Base-by-base conservation (phyloP, 37 sponge, comb jelly and placozoan species). In the Agelas oroides region DNA sequence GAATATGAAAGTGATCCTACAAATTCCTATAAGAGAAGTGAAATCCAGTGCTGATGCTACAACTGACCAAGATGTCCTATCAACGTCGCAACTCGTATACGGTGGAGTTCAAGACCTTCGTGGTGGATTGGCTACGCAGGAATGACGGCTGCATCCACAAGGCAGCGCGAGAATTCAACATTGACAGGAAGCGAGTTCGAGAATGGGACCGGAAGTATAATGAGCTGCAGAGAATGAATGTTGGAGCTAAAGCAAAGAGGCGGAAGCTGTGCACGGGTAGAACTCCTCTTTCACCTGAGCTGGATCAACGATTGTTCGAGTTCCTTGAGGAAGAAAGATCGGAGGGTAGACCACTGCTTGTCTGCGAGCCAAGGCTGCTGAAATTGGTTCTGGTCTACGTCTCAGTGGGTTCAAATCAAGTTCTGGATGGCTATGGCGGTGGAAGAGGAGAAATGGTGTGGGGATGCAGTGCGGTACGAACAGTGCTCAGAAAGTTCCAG, bases 401-500 rank as follows among this genome's bases (percentile, higher is more conserved):
- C 32, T 58, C 31, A n/a, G n/a, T n/a, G 37, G 32, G 25, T 77
- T 77, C 33, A 53, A 77, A 77, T 61, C 77, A 23, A 25, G 62
- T 13, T 18, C 6, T 35, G 63, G 58, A 21, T 77, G 77, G 77
- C 77, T 70, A 1, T 25, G 41, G 0, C 37, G 38, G 2, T 80
- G 81, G 81, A 80, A 67, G 40, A 17, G 55, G 21, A 6, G 81
- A 11, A 21, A 70, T 24, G 31, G 11, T 33, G 70, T 80, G 13
- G 65, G 70, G 19, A 33, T 70, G 31, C 30, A 32, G 5, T 36
- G 21, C 25, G 81, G 70, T 57, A 80, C 70, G 5, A 80, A 80
- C 65, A 55, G 58, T 32, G 21, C 70, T 5, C 70, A 80, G 70
- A 70, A 56, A 24, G 53, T 80, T n/a, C 81, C 81, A 30, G 70